These are phyloP conservation scores for Tympanuchus pallidicinctus DNA, from an alignment of 2,113 vertebrate genomes.

Conservation along the genomic window DNA sequence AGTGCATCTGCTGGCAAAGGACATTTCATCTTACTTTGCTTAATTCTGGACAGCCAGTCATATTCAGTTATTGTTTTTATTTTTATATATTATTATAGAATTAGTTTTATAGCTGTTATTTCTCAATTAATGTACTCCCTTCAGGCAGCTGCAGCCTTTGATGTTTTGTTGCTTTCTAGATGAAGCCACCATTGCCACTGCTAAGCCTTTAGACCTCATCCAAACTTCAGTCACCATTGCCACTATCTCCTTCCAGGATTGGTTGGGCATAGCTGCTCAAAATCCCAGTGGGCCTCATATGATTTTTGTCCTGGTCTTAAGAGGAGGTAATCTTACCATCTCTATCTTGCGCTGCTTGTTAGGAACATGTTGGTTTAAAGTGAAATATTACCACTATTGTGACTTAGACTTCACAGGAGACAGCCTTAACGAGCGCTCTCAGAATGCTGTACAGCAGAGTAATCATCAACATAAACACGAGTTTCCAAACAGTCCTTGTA, in stretches of 20 bases:
- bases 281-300: neutral
- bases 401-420: neutral
- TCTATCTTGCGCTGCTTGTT: neutral
- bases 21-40: conserved; percentile 60
- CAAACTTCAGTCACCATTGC: neutral
- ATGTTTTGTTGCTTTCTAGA: conserved; percentile 22
- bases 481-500: neutral
- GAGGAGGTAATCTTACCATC: neutral
- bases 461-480: neutral
- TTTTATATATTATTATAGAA: conserved; percentile 53
- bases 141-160: conserved; percentile 6
- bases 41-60: conserved; percentile 65
- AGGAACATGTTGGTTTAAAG: neutral
- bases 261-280: neutral
- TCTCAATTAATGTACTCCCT: conserved; percentile 63
- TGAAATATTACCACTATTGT: neutral
- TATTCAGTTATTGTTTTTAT: conserved; percentile 59
- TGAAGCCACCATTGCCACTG: neutral
- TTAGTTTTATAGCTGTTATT: conserved; percentile 69
- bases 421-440: neutral
- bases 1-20: neutral
- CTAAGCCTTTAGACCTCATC: neutral
- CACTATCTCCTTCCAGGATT: neutral
- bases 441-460: neutral
- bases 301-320: neutral